These are phyloP conservation scores for Mantis religiosa DNA, from an alignment of 2,888 invertebrate genomes.

Conservation along the genomic window DNA sequence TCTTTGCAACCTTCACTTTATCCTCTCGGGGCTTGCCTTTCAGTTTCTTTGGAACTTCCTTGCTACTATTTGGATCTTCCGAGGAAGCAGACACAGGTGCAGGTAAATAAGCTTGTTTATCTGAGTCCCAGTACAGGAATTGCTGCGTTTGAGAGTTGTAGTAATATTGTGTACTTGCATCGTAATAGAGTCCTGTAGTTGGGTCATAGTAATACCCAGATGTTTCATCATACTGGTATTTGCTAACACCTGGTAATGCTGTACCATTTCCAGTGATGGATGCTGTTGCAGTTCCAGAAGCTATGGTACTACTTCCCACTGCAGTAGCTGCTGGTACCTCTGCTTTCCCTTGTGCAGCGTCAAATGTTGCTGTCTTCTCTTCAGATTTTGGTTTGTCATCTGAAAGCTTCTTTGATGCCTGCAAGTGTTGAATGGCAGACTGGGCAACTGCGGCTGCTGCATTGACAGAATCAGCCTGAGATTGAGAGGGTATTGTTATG, in stretches of 20 bases:
- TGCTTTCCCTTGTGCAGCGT: not conserved
- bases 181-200: conserved; percentile 89
- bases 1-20: conserved; percentile 95
- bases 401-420: conserved; percentile 39
- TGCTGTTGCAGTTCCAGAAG: not conserved
- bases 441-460: conserved; percentile 87
- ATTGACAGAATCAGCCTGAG: conserved; percentile 70
- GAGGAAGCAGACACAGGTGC: conserved; percentile 44
- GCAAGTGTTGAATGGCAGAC: conserved; percentile 71
- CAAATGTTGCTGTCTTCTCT: not conserved
- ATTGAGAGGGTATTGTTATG: conserved; percentile 51
- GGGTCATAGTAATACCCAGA: conserved; percentile 97
- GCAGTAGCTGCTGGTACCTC: not conserved
- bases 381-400: not conserved
- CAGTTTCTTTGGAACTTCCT: conserved; percentile 61
- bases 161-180: conserved; percentile 92
- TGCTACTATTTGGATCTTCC: not conserved
- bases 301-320: not conserved
- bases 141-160: conserved; percentile 87
- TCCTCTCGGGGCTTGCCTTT: conserved; percentile 74
- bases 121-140: conserved; percentile 93
- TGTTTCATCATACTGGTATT: conserved; percentile 89
- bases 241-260: conserved; percentile 76
- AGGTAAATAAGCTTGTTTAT: conserved; percentile 59
- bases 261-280: not conserved